Percentiles rank a stretch among this genome's conserved stretches.
These are phyloP conservation scores for Odocoileus hemionus DNA, from an alignment of 2,113 vertebrate genomes.

Conservation along the genomic window DNA sequence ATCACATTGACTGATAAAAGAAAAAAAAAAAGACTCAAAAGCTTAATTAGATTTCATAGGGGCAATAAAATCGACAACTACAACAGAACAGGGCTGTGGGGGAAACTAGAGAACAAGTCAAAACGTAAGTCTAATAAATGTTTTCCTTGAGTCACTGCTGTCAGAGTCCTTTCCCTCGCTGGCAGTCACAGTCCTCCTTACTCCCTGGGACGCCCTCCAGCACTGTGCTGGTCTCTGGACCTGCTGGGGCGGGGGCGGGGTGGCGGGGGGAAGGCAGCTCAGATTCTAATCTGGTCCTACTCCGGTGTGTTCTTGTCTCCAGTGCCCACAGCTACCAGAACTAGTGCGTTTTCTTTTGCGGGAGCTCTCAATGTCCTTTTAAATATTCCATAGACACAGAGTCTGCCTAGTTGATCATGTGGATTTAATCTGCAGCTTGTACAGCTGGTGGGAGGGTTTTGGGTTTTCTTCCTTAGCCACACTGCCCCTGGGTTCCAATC, in stretches of 20 bases:
- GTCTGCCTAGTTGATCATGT: background rate
- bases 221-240: background rate
- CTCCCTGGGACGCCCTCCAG: background rate
- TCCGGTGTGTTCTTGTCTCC: background rate
- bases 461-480: background rate
- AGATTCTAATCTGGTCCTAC: background rate
- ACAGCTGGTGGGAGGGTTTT: background rate
- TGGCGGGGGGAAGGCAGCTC: background rate
- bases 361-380: background rate
- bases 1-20: background rate
- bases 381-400: background rate
- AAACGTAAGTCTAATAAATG: background rate
- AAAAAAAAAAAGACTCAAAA: background rate
- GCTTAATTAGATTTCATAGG: background rate
- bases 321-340: background rate
- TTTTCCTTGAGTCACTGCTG: background rate
- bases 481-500: background rate
- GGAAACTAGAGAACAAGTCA: background rate
- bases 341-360: background rate
- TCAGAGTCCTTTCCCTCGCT: background rate
- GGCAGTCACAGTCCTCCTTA: background rate
- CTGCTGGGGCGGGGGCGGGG: rapidly evolving
- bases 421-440: background rate
- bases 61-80: background rate
- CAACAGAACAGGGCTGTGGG: background rate